Evolutionary conservation across 2,888 invertebrate genomes (phyloP), one percentile per base, ranked within the genome.

Genomic region (Synergus laeviventris): DNA sequence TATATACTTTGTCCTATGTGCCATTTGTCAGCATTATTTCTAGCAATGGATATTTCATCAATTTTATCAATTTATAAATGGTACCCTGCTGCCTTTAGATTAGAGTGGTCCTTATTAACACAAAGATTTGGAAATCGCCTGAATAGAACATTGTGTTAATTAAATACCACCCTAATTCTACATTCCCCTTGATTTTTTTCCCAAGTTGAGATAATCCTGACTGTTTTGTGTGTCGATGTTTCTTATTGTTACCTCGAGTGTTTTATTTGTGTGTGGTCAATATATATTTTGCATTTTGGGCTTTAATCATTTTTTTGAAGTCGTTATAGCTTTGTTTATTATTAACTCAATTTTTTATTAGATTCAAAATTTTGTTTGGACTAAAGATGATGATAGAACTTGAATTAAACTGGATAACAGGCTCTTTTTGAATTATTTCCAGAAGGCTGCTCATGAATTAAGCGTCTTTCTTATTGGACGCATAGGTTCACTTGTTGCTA

Each of bases 221-320:
- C 49, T 70, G 49, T 70, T 49, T n/a, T 66, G 45, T 66, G 7
- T 70, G 39, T 64, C 31, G 31, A 49, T 49, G 36, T 31, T 45
- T 70, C 49, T n/a, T 49, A 54, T 54, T 5, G 18, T 4, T 70
- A 11, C 45, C n/a, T 16, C n/a, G n/a, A 54, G n/a, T 70, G 7
- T 49, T 64, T 12, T 8, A 64, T 42, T 18, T 64, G 8, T 39
- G 8, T 60, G 60, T 39, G n/a, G 18, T 62, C 18, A 38, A 60
- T 62, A 38, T 39, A 38, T 42, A 56, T 56, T 70, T 70, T 70
- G 70, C 49, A 70, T 70, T 66, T 49, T 70, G 70, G 31, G 31
- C 24, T 16, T 24, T 9, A 45, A 66, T 66, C 21, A 24, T 21
- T 11, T 54, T 9, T 54, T 9, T 54, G 54, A 9, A 54, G 18